These are phyloP conservation scores for Malthinus flaveolus DNA, from an alignment of 2,888 invertebrate species.

Conservation along the genomic window DNA sequence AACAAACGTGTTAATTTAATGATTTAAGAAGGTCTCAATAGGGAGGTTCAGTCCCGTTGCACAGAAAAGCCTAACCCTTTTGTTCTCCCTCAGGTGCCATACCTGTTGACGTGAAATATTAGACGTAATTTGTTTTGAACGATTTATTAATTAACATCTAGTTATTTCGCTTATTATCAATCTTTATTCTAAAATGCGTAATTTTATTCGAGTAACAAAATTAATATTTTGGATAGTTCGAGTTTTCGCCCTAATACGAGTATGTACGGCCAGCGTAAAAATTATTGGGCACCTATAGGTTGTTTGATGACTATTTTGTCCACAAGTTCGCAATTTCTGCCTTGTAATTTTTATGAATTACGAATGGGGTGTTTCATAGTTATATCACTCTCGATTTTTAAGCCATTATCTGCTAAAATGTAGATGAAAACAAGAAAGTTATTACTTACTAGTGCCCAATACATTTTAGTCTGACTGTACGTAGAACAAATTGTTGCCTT, in stretches of 20 bases:
- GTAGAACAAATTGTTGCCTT: slow-evolving; percentile 19
- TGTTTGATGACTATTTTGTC: too few relatives aligned
- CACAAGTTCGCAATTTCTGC: too few relatives aligned
- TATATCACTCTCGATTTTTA: too few relatives aligned
- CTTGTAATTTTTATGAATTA: too few relatives aligned
- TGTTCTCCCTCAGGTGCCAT: slow-evolving; percentile 38
- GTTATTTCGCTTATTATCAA: slow-evolving; percentile 26
- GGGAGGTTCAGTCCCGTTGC: slow-evolving; percentile 24
- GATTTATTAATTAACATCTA: slow-evolving; percentile 52
- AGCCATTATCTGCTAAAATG: too few relatives aligned
- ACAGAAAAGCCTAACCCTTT: slow-evolving; percentile 34
- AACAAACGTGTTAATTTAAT: slow-evolving; percentile 33
- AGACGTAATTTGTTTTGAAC: slow-evolving; percentile 43
- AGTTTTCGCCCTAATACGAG: slow-evolving; percentile 15
- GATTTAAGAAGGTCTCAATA: slow-evolving; percentile 37
- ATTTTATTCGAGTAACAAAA: slow-evolving; percentile 22
- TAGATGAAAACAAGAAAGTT: too few relatives aligned
- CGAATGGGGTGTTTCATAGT: too few relatives aligned
- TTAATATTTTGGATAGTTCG: slow-evolving; percentile 12
- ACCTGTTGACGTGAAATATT: slow-evolving; percentile 40
- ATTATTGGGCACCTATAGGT: too few relatives aligned
- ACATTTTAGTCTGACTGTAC: too few relatives aligned
- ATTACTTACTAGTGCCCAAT: too few relatives aligned
- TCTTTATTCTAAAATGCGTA: neutral
- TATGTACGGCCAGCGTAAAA: too few relatives aligned